These are phyloP conservation scores for Rhinopomastus cyanomelas DNA, from an alignment of 2,113 vertebrate genomes.

Conservation along the genomic window DNA sequence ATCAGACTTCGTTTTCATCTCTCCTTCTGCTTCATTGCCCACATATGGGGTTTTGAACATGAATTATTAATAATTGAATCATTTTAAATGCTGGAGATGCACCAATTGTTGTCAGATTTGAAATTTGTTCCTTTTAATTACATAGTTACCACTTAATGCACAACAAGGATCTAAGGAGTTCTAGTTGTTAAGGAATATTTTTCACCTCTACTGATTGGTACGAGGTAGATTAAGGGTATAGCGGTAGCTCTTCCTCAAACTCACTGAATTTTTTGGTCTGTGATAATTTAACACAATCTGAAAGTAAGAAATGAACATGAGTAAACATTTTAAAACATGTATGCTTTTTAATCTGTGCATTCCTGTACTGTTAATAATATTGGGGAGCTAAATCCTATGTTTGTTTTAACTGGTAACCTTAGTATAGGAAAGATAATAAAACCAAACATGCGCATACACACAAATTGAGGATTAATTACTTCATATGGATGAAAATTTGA, in stretches of 20 bases:
- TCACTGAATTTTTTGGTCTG: neutral
- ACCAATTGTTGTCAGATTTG: constrained; percentile 88
- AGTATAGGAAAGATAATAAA: neutral
- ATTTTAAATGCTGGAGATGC: constrained; percentile 86
- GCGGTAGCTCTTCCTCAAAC: constrained; percentile 1
- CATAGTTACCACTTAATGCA: constrained; percentile 76
- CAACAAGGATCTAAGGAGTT: constrained; percentile 66
- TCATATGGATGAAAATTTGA: constrained; percentile 37
- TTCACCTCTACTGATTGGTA: constrained; percentile 12
- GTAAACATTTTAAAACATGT: neutral
- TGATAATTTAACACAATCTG: neutral
- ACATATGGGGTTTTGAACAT: constrained; percentile 80
- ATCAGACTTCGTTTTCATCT: constrained; percentile 72
- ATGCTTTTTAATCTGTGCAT: neutral
- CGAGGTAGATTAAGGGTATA: neutral
- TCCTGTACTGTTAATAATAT: neutral
- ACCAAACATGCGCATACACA: neutral
- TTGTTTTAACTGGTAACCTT: neutral
- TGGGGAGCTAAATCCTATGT: neutral
- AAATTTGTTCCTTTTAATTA: constrained; percentile 87
- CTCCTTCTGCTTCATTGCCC: constrained; percentile 73
- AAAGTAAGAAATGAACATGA: neutral
- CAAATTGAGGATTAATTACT: constrained; percentile 36
- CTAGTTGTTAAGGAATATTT: constrained; percentile 58
- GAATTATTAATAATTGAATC: constrained; percentile 88